Percentiles rank a stretch among this genome's conserved stretches.
phyloP scores from a whole-genome alignment of 2,113 vertebrate genomes.

The Spea multiplicata region DNA sequence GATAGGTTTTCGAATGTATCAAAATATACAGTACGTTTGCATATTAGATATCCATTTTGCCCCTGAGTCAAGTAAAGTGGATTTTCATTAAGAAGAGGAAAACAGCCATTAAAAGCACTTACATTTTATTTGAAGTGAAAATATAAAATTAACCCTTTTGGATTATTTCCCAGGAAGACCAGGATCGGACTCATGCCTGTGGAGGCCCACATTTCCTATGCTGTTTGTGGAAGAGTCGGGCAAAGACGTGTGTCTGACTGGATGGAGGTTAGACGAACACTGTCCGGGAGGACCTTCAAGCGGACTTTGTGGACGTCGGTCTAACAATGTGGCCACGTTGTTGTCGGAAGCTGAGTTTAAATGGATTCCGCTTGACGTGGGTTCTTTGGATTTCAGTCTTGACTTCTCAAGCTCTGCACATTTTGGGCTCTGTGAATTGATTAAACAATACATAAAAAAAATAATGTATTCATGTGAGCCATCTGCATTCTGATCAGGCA shows the following conservation, averaged over 20 bases:
- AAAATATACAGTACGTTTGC: constrained; percentile 90
- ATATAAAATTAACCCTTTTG: constrained; percentile 60
- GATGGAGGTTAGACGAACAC: constrained; percentile 74
- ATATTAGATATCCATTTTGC: constrained; percentile 87
- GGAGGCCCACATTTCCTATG: constrained; percentile 73
- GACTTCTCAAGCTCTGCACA: constrained; percentile 75
- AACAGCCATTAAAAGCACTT: constrained; percentile 82
- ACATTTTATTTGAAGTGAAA: constrained; percentile 69
- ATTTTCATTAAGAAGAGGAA: constrained; percentile 72
- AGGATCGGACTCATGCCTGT: constrained; percentile 86
- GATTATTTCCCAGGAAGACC: constrained; percentile 83
- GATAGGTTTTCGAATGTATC: constrained; percentile 86
- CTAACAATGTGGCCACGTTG: constrained; percentile 76
- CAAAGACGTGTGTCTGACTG: constrained; percentile 75
- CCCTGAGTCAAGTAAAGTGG: constrained; percentile 96
- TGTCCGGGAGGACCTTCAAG: constrained; percentile 63
- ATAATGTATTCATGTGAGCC: no score
- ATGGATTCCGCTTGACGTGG: constrained; percentile 70
- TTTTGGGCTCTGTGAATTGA: constrained; percentile 70
- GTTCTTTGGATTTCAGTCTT: constrained; percentile 88
- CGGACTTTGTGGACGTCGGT: constrained; percentile 65
- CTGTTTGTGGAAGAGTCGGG: constrained; percentile 73
- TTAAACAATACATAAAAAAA: no score
- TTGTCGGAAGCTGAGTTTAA: constrained; percentile 75
- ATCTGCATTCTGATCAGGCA: no score